Conservation (phyloP, 2,888 invertebrate species). For the Pterobdella sp. region DNA sequence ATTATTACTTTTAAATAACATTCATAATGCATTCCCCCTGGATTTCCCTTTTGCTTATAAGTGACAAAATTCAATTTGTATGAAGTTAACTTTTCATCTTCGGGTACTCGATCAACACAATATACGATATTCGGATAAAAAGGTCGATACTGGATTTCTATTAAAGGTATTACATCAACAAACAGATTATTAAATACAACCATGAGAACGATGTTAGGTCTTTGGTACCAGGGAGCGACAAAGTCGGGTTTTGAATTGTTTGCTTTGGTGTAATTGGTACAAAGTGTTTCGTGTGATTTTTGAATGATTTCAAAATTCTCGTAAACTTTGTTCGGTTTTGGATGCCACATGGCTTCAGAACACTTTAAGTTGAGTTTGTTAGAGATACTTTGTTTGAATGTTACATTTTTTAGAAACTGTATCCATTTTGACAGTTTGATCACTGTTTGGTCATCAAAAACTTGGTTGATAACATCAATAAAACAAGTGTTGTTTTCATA, state of each 20-base stretch:
- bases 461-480: not conserved
- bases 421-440: not conserved
- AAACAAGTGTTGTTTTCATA: not conserved
- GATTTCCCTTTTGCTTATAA: not conserved
- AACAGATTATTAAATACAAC: not conserved
- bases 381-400: not conserved
- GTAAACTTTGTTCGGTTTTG: no score
- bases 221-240: not conserved
- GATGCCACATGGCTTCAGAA: not conserved
- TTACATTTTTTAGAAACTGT: not conserved
- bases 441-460: not conserved
- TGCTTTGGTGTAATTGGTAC: not conserved
- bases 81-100: not conserved
- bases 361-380: not conserved
- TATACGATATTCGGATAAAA: not conserved
- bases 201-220: not conserved
- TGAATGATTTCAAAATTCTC: not conserved
- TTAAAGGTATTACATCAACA: not conserved
- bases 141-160: slow-evolving; percentile 2
- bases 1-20: not conserved
- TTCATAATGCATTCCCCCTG: not conserved
- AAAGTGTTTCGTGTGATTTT: not conserved
- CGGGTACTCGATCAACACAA: not conserved
- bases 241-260: not conserved
- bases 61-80: not conserved